Percentiles rank a stretch among this genome's conserved stretches.
phyloP scores from a whole-genome alignment of 2,888 invertebrate species.

The Tigriopus californicus region DNA sequence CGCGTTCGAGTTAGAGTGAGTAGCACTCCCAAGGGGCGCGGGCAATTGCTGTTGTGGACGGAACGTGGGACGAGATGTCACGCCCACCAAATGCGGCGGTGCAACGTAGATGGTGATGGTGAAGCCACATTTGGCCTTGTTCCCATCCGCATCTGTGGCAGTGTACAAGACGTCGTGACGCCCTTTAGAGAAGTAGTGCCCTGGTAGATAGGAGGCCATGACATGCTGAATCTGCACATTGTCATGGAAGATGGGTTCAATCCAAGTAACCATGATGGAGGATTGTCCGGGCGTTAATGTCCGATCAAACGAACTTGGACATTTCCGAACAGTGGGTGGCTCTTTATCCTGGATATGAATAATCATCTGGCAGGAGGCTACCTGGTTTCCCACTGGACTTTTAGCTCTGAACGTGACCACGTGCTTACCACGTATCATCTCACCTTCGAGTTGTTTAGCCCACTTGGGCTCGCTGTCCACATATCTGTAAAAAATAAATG shows the following conservation, averaged over 20 bases:
- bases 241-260: conserved; percentile 42
- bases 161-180: conserved; percentile 42
- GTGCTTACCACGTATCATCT: conserved; percentile 39
- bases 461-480: conserved; percentile 40
- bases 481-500: conserved; percentile 32
- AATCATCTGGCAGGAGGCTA: conserved; percentile 32
- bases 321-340: conserved; percentile 36
- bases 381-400: conserved; percentile 36
- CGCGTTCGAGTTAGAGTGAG: background rate
- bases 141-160: conserved; percentile 42
- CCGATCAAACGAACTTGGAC: conserved; percentile 42
- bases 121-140: conserved; percentile 42
- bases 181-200: conserved; percentile 38
- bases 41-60: background rate
- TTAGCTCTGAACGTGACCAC: conserved; percentile 39
- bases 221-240: conserved; percentile 37
- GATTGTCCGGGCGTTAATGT: conserved; percentile 35
- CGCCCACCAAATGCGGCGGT: background rate
- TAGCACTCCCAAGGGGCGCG: background rate
- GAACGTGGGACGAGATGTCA: background rate
- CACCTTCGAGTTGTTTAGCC: conserved; percentile 40
- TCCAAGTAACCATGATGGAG: conserved; percentile 40
- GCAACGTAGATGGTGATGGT: conserved; percentile 33
- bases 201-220: conserved; percentile 44
- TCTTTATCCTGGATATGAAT: conserved; percentile 31